These are phyloP conservation scores for Amniataba percoides DNA, from an alignment of 2,797 vertebrate genomes.

Conservation along the genomic window DNA sequence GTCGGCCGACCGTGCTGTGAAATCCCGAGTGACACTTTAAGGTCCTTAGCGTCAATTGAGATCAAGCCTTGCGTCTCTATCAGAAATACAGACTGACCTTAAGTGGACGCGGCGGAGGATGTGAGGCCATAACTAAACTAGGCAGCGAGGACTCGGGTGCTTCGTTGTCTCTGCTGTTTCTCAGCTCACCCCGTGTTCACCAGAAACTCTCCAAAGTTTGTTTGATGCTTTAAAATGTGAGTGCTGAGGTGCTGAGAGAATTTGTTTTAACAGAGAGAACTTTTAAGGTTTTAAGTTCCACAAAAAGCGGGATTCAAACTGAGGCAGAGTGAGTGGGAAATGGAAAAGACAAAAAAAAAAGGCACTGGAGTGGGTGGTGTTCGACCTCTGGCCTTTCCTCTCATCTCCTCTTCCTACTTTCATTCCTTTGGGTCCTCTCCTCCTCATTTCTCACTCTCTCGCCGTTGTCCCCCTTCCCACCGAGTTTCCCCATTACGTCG, in stretches of 20 bases:
- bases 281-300: constrained; percentile 15
- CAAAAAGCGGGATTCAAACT: constrained; percentile 57
- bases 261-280: background rate
- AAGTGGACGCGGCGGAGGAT: constrained; percentile 29
- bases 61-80: constrained; percentile 80
- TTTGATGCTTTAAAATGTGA: constrained; percentile 1
- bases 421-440: constrained; percentile 71
- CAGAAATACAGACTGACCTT: constrained; percentile 33
- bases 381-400: constrained; percentile 69
- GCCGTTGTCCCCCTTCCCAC: constrained; percentile 26
- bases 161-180: background rate
- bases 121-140: constrained; percentile 35
- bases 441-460: constrained; percentile 67
- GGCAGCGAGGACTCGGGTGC: background rate
- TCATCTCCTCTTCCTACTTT: constrained; percentile 79
- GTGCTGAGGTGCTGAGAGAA: background rate
- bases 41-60: constrained; percentile 79
- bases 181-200: background rate
- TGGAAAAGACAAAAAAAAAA: constrained; percentile 47
- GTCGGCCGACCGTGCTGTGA: constrained; percentile 63
- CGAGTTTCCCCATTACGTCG: background rate
- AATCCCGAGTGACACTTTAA: constrained; percentile 81
- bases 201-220: background rate
- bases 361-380: constrained; percentile 65
- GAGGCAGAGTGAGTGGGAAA: constrained; percentile 55